A percentile compares a stretch with the other conserved stretches of the same genome.
phyloP scores from a whole-genome alignment of 2,888 invertebrate genomes.

The Apodemia mormo region DNA sequence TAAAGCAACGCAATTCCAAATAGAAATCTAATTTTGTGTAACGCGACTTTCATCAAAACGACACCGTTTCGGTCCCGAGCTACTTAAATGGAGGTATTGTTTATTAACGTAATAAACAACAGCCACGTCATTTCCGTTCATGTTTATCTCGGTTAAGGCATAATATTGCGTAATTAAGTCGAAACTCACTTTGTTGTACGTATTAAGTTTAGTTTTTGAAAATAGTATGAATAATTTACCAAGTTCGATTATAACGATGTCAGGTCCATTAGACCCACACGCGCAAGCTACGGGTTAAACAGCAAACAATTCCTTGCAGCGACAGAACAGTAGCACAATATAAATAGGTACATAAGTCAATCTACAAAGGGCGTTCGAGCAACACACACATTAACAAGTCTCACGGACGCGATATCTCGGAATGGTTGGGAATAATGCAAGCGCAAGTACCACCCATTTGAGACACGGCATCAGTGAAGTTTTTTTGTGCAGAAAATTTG shows the following conservation, averaged over 20 bases:
- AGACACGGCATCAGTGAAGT: too few species aligned
- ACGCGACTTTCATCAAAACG: background rate
- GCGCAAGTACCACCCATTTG: too few species aligned
- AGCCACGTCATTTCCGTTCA: slow-evolving; percentile 25
- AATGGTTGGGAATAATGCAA: too few species aligned
- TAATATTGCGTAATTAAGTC: background rate
- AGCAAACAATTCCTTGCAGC: background rate
- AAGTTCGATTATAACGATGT: background rate
- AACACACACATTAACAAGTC: too few species aligned
- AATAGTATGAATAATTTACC: background rate
- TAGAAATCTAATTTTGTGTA: background rate
- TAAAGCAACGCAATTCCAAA: background rate
- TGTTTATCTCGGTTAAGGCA: slow-evolving; percentile 11
- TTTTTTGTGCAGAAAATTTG: too few species aligned
- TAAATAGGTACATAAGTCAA: too few species aligned
- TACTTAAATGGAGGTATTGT: slow-evolving; percentile 17
- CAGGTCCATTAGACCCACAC: background rate
- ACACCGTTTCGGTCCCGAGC: background rate
- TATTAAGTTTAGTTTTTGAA: background rate
- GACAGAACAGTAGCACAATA: too few species aligned
- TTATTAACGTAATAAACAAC: slow-evolving; percentile 24
- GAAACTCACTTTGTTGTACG: background rate
- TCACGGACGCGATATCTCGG: too few species aligned
- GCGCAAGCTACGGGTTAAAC: background rate
- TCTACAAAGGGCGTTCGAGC: too few species aligned